phyloP scores from a whole-genome alignment of 2,888 invertebrate species.

The Nemurella pictetii region DNA sequence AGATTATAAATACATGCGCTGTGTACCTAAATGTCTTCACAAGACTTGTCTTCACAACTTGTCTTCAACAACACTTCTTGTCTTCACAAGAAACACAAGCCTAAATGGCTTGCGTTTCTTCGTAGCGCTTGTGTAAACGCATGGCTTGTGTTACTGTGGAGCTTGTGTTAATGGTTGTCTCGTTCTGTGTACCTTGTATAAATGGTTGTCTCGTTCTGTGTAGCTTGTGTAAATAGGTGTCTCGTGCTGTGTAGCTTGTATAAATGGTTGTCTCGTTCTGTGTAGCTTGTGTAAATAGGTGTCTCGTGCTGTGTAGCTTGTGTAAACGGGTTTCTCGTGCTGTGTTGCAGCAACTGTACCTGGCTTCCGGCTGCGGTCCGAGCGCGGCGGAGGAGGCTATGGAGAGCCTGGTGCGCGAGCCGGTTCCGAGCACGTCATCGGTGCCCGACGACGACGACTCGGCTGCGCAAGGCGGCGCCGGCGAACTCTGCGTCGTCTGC shows the following conservation, averaged over 20 bases:
- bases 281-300: not conserved
- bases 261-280: not conserved
- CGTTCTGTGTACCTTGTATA: no score
- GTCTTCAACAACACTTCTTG: no score
- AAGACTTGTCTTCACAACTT: no score
- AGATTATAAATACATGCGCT: no score
- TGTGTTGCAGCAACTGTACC: constrained; percentile 70
- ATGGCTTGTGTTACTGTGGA: no score
- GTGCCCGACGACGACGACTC: constrained; percentile 53
- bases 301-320: not conserved
- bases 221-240: not conserved
- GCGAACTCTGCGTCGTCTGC: constrained; percentile 80
- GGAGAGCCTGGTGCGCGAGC: constrained; percentile 58
- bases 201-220: no score
- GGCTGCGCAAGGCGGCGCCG: constrained; percentile 60
- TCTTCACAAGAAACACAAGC: no score
- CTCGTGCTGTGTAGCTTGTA: not conserved
- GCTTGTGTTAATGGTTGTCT: not conserved
- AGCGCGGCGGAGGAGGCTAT: no score
- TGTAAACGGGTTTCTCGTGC: not conserved
- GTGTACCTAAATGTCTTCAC: no score
- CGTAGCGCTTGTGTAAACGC: no score
- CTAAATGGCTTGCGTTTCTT: no score
- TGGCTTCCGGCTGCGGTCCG: constrained; percentile 68
- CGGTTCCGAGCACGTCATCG: constrained; percentile 43